Evolutionary conservation across 2,797 vertebrate species (phyloP), one percentile per base, ranked within the genome.

Genomic region (Huso huso): DNA sequence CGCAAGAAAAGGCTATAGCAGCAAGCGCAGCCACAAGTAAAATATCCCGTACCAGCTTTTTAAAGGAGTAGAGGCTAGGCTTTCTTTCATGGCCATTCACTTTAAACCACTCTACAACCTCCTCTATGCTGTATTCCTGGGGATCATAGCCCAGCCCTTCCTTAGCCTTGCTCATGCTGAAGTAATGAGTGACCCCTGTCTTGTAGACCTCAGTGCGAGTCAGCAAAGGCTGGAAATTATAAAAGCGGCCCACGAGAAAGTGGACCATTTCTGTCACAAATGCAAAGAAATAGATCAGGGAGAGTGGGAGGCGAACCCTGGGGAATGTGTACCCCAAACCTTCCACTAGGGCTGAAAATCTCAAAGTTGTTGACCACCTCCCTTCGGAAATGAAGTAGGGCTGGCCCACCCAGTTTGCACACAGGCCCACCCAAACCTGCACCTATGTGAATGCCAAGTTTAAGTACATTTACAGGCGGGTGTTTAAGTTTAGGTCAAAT

Each of bases 311-410:
- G 10, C 92, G 89, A 7, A 85, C 6, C 1, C 81, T 91, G 0
- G 95, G 97, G 78, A 94, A 95, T 0, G 78, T 64, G 69, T 98
- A 97, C 62, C 95, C 95, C 70, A 99, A 74, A 12, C 93, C 95
- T 77, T 99, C 95, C 0, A 98, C 93, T 0, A 99, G 78, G 95
- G 65, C 90, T 83, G 77, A 99, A 93, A 79, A 99, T 99, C 65
- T 99, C 94, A 64, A 99, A 99, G 77, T 94, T 99, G 81, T 98
- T 97, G 65, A 98, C 80, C 0, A 95, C n/a, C 70, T 82, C 58
- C 94, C 92, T 0, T 98, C 95, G 0, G 97, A 98, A 76, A 99
- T 93, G 53, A 98, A 99, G 82, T 99, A 99, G 66, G 94, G 86
- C 79, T 98, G 93, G 8, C 97, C 95, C 18, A 18, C 18, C 18